Percentiles rank a stretch among this genome's conserved stretches.
Conservation (phyloP, 2,113 vertebrate species). For the Aplodontia rufa region DNA sequence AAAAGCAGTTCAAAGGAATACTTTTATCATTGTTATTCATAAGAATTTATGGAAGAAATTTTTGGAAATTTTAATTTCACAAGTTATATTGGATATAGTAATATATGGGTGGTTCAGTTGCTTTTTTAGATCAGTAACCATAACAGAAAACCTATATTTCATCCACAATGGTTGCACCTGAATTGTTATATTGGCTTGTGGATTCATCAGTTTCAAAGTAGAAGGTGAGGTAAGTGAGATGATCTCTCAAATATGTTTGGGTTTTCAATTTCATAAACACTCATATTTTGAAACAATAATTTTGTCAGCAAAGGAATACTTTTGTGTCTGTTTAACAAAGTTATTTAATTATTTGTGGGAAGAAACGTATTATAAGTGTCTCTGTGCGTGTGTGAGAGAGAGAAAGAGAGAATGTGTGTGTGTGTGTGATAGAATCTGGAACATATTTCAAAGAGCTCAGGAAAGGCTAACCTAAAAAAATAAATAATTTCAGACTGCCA, state of each 20-base stretch:
- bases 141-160: background rate
- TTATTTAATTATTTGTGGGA: background rate
- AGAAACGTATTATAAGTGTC: background rate
- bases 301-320: background rate
- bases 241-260: background rate
- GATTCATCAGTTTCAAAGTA: background rate
- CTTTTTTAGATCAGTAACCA: background rate
- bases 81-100: background rate
- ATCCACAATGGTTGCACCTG: background rate
- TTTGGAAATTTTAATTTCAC: background rate
- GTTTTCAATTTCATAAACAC: slow-evolving; percentile 2
- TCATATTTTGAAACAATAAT: background rate
- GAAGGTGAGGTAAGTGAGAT: background rate
- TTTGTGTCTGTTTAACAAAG: slow-evolving; percentile 31
- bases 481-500: slow-evolving; percentile 77
- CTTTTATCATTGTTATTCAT: background rate
- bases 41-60: background rate
- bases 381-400: background rate
- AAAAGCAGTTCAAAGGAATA: background rate
- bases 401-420: too few relatives aligned
- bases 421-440: background rate
- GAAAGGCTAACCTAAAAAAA: slow-evolving; percentile 53
- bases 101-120: background rate
- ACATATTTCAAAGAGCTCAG: slow-evolving; percentile 60
- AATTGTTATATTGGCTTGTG: background rate